A percentile compares a stretch with the other conserved stretches of the same genome.
These are phyloP conservation scores for Puma concolor DNA, from an alignment of 2,113 vertebrate species.

Conservation along the genomic window DNA sequence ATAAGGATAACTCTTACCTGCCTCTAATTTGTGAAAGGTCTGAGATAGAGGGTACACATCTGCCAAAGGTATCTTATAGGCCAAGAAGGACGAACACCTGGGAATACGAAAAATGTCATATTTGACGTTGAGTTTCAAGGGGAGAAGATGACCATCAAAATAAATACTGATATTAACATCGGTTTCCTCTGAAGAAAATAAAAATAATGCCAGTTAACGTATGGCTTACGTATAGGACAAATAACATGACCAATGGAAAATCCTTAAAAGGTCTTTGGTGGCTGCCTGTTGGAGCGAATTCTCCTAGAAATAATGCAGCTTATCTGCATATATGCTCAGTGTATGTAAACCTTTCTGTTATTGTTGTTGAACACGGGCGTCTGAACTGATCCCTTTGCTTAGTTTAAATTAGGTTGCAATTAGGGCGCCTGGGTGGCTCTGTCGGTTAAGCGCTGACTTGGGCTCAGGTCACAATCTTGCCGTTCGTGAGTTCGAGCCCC, in stretches of 20 bases:
- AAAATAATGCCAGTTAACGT: not conserved
- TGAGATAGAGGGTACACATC: constrained; percentile 91
- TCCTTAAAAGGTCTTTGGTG: not conserved
- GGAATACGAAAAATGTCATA: not conserved
- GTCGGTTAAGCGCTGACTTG: too few relatives aligned
- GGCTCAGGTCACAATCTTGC: too few relatives aligned
- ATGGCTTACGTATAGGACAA: not conserved
- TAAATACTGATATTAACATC: not conserved
- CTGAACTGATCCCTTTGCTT: not conserved
- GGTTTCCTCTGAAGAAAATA: not conserved
- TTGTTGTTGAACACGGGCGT: not conserved
- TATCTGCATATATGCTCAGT: not conserved
- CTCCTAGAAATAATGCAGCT: not conserved
- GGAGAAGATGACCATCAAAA: not conserved
- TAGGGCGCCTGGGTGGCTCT: too few relatives aligned
- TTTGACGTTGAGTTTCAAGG: not conserved
- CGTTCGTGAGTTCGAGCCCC: too few relatives aligned
- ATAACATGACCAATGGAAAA: not conserved
- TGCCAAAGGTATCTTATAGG: constrained; percentile 92
- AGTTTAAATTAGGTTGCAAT: not conserved
- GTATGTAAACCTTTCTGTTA: not conserved
- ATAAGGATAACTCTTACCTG: constrained; percentile 86
- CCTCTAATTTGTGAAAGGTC: constrained; percentile 92
- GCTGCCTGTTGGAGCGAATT: not conserved
- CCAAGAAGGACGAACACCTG: constrained; percentile 80